Base-by-base conservation (phyloP, 2,888 invertebrate genomes). In the Aporophyla nigra region DNA sequence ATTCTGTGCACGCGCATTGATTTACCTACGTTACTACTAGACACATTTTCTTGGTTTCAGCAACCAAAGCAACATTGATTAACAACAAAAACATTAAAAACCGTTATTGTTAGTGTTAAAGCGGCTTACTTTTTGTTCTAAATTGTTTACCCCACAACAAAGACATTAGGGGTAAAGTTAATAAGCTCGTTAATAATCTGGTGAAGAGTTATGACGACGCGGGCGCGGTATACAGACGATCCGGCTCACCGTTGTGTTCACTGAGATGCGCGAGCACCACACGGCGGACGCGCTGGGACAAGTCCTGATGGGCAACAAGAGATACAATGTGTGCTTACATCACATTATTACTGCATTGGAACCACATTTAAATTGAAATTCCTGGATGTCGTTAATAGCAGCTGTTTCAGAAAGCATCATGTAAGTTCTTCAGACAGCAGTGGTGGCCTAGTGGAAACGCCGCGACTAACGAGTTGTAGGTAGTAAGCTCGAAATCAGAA, bases 161-260 rank as follows among this genome's bases (percentile, higher is more conserved):
- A 84, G 77, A 73, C 81, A 84, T 86, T 83, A 74, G 76, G 73
- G 86, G 82, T 85, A 82, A 80, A 86, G 80, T 86, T 82, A 87
- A 84, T 87, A 87, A 87, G 79, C 80, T 83, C 83, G 86, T 87
- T 85, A 87, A 86, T 87, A 84, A 78, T 85, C 76, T 71, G 75
- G 84, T 85, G 76, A 87, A 87, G 87, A 85, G 85, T 87, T 86
- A 87, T 78, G 80, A 83, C 53, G 43, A 85, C 74, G 80, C 70
- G 69, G 67, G 77, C 82, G 71, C 84, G 63, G 78, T 74, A 78
- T 72, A 76, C 77, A 65, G 82, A 49, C 65, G 76, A 76, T 9
- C 54, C 58, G 75, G 33, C 69, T 56, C 62, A 76, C 71, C 67
- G 71, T 46, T 59, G 71, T 53, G 58, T 69, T 65, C 46, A 51